Conservation (phyloP, 2,888 invertebrate species). For the Colletes collaris region DNA sequence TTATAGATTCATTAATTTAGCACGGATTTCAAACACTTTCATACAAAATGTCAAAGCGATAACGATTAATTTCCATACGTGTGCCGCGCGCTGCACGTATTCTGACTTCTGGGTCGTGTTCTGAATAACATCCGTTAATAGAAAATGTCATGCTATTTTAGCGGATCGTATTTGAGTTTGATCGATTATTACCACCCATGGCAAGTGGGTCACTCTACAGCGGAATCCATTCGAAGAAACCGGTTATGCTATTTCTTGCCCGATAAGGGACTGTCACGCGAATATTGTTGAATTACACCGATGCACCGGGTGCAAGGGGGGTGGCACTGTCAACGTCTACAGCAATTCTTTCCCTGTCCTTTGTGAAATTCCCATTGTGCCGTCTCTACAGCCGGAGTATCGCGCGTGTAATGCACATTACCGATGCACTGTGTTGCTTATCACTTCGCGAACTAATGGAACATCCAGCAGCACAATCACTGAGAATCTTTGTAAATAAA, state of each 20-base stretch:
- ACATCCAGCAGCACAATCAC: constrained; percentile 6
- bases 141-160: constrained; percentile 44
- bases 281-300: constrained; percentile 78
- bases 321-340: constrained; percentile 78
- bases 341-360: constrained; percentile 76
- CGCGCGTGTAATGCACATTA: constrained; percentile 13
- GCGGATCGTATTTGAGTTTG: constrained; percentile 58
- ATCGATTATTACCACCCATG: constrained; percentile 52
- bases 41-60: background rate
- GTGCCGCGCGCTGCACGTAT: background rate
- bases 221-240: constrained; percentile 77
- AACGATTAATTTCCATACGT: constrained; percentile 4
- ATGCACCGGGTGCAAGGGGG: constrained; percentile 68
- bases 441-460: constrained; percentile 13
- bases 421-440: constrained; percentile 18
- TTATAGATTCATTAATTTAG: background rate
- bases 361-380: constrained; percentile 72
- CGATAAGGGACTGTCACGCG: constrained; percentile 77
- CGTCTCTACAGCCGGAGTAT: constrained; percentile 1
- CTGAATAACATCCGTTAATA: constrained; percentile 23
- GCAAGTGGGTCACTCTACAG: constrained; percentile 79
- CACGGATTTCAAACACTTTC: background rate
- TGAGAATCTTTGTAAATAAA: background rate
- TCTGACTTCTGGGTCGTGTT: constrained; percentile 19
- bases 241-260: constrained; percentile 79